These are phyloP conservation scores for Carcharodon carcharias DNA, from an alignment of 2,797 vertebrate genomes.

Conservation along the genomic window DNA sequence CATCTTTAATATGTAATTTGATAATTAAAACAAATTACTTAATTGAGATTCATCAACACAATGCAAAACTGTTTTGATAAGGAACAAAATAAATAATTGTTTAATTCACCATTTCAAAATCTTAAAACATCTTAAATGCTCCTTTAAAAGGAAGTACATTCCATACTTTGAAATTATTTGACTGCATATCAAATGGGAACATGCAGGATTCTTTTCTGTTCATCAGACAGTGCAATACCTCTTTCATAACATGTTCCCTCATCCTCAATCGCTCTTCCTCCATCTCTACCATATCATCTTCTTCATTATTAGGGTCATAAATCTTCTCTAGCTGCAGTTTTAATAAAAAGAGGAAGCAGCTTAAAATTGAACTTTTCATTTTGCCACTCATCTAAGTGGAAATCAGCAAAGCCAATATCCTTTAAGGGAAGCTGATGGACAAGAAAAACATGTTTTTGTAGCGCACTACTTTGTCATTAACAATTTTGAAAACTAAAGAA, in stretches of 20 bases:
- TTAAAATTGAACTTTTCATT: not conserved
- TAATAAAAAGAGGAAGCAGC: slow-evolving; percentile 38
- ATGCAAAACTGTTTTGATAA: no score
- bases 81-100: not conserved
- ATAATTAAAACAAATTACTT: not conserved
- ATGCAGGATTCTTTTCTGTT: not conserved
- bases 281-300: slow-evolving; percentile 98
- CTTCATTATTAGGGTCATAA: slow-evolving; percentile 89
- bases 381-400: not conserved
- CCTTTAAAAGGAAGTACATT: not conserved
- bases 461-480: not conserved
- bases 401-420: not conserved
- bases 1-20: not conserved
- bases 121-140: not conserved
- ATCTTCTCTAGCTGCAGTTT: slow-evolving; percentile 82
- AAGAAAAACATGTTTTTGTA: not conserved
- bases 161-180: not conserved
- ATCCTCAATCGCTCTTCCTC: slow-evolving; percentile 93
- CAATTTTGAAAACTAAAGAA: not conserved
- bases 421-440: not conserved
- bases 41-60: not conserved
- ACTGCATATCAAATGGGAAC: not conserved
- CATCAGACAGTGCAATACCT: slow-evolving; percentile 58
- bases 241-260: slow-evolving; percentile 97
- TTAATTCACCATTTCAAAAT: not conserved